Evolutionary conservation across 2,888 invertebrate genomes (phyloP), one percentile per base, ranked within the genome.

Genomic region (Trachelus stipa): DNA sequence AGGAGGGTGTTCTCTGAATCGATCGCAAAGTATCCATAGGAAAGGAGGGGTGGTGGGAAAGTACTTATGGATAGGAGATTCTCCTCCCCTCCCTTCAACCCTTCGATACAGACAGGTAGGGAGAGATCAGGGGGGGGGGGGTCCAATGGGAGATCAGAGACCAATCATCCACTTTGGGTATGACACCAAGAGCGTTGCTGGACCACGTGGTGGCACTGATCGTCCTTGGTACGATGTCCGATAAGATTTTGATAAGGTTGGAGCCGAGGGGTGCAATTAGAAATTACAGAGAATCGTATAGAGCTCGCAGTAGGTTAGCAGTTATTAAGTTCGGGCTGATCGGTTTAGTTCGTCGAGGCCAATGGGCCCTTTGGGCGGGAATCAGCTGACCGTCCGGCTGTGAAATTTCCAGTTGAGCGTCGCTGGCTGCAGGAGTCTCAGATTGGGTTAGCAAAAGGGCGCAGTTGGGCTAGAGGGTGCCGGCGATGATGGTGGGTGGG

Each of bases 331-430:
- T 85, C 80, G 85, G 85, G 87, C 87, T 88, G 88, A 89, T 89
- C 85, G 88, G 85, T 88, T 88, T 88, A 88, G 88, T 87, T 88
- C 71, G 83, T 56, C 81, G 81, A 77, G 83, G 85, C 81, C 82
- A 83, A 85, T 81, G 85, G 84, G 40, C 23, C 6, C 23, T 23
- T 56, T 23, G 6, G 81, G 81, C 79, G 80, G 76, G 87, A 71
- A 90, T 89, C 90, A 90, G 90, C 90, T 90, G 90, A 88, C 87
- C 86, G 87, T 83, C 86, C 90, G 89, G 90, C 90, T 90, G 90
- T 76, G 56, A 34, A 33, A 68, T 71, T 68, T 33, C 30, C 11
- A 40, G 68, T 77, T 83, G 83, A 82, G 83, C 77, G 80, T 83
- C 86, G 80, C 86, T 85, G 86, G 15, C 81, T 81, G 84, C 84